These are phyloP conservation scores for Darevskia nairensis DNA, from an alignment of 2,797 vertebrate species.

Conservation along the genomic window DNA sequence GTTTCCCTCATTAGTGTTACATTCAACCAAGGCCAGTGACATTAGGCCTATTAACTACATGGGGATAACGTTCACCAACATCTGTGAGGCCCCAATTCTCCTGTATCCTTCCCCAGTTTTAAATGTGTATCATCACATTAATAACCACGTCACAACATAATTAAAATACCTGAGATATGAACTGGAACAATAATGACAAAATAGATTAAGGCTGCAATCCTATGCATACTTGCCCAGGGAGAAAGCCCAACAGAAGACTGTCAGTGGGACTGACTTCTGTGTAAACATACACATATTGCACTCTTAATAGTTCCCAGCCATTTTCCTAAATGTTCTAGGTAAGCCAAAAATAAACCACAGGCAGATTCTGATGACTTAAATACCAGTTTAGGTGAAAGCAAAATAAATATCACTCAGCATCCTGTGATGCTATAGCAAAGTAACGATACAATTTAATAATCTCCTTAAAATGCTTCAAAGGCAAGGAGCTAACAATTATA, in stretches of 20 bases:
- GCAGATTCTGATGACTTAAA: neutral
- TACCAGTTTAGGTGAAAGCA: neutral
- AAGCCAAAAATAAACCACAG: slow-evolving; percentile 1
- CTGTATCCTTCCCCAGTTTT: neutral
- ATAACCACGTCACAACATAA: neutral
- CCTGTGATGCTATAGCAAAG: neutral
- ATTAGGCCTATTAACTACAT: neutral
- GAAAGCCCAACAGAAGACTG: too few relatives aligned
- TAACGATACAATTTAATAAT: neutral
- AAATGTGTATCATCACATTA: neutral
- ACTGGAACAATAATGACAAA: neutral
- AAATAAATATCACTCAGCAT: slow-evolving; percentile 21
- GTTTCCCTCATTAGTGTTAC: neutral
- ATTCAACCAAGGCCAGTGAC: neutral
- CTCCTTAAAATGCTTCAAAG: slow-evolving; percentile 17
- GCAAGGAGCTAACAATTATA: slow-evolving; percentile 11
- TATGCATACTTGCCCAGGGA: too few relatives aligned
- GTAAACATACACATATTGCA: too few relatives aligned
- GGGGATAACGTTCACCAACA: neutral
- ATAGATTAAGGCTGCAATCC: neutral
- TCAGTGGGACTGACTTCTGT: too few relatives aligned
- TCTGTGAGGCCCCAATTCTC: neutral
- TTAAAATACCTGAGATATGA: slow-evolving; percentile 10
- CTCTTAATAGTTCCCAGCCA: neutral
- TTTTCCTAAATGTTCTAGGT: neutral